phyloP scores from a whole-genome alignment of 2,113 vertebrate genomes.

The Lates calcarifer region DNA sequence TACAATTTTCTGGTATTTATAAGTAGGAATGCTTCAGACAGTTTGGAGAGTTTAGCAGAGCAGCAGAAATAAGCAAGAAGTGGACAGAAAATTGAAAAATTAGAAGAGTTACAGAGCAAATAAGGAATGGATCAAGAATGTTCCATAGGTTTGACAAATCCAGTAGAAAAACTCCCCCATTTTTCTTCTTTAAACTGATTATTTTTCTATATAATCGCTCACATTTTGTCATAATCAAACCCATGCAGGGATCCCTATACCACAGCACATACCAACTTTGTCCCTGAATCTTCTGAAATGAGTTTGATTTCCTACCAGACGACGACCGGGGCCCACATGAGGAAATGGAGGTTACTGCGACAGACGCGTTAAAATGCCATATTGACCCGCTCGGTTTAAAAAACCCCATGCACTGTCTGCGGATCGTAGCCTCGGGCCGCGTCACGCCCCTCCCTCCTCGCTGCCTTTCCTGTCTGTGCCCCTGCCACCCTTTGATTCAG shows the following conservation, averaged over 20 bases:
- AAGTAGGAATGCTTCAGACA: not conserved
- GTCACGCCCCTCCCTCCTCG: constrained; percentile 47
- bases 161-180: not conserved
- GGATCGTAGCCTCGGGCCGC: constrained; percentile 49
- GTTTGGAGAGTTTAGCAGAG: not conserved
- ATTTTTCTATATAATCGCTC: constrained; percentile 17
- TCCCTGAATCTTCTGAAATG: constrained; percentile 42
- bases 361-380: constrained; percentile 61
- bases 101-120: not conserved
- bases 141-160: not conserved
- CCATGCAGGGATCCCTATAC: constrained; percentile 3
- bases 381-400: constrained; percentile 50
- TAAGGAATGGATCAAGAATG: not conserved
- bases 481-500: constrained; percentile 69
- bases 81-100: not conserved
- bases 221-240: constrained; percentile 27
- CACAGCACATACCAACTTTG: constrained; percentile 16
- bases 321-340: constrained; percentile 41
- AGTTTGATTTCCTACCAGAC: constrained; percentile 74
- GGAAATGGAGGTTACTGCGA: constrained; percentile 65
- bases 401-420: constrained; percentile 63
- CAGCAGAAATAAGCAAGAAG: not conserved
- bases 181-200: not conserved
- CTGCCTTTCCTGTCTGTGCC: constrained; percentile 70
- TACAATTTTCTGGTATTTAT: not conserved